phyloP scores from a whole-genome alignment of 1,140 invertebrate species.

The Colletes gigas region DNA sequence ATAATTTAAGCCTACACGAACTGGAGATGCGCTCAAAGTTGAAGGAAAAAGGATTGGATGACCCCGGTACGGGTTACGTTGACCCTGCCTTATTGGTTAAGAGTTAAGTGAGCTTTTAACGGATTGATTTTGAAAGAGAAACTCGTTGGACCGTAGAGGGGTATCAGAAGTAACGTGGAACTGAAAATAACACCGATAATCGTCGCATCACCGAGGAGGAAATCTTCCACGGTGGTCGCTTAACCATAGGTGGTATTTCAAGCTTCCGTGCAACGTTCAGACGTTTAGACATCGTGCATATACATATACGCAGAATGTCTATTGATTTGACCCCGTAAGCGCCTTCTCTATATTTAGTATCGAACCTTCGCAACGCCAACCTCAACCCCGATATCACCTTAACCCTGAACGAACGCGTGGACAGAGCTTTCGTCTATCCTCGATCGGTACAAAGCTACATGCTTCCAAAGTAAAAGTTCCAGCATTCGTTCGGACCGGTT shows the following conservation, averaged over 20 bases:
- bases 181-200: neutral
- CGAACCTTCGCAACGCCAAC: constrained; percentile 58
- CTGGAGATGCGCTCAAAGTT: no score
- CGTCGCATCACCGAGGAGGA: neutral
- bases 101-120: neutral
- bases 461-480: neutral
- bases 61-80: no score
- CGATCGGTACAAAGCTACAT: neutral
- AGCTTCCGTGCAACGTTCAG: constrained; percentile 22
- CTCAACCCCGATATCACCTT: constrained; percentile 57
- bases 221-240: constrained; percentile 5
- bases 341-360: constrained; percentile 69
- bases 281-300: constrained; percentile 37
- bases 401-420: constrained; percentile 59
- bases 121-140: neutral
- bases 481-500: neutral
- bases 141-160: neutral
- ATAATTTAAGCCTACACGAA: no score
- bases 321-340: constrained; percentile 68
- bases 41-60: no score
- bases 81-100: no score
- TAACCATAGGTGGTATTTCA: constrained; percentile 42
- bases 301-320: constrained; percentile 56
- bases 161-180: neutral
- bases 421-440: neutral